Evolutionary conservation across 2,888 invertebrate genomes (phyloP), one percentile per base, ranked within the genome.

Genomic region (Calephelis perditalis): DNA sequence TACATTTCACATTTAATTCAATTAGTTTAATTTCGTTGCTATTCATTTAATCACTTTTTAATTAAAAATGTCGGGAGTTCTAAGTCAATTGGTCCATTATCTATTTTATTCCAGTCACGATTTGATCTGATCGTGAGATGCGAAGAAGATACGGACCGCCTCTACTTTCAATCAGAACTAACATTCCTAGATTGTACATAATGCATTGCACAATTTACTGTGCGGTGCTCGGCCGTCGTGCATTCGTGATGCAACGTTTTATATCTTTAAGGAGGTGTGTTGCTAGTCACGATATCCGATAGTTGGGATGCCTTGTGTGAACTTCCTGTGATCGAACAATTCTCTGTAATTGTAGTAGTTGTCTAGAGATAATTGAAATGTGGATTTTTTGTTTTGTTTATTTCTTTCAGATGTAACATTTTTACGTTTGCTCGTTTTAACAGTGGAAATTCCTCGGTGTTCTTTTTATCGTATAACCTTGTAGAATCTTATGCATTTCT

Each of bases 201-300:
- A 66, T 68, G 62, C 70, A 79, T 86, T 86, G 84, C 81, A 82
- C 86, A 86, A 86, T 84, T 84, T 79, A 77, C 76, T 79, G 82
- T 82, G 82, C 80, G 72, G 70, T 67, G 68, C 69, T 52, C 11
- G 71, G 62, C 56, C 56, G 66, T 62, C 65, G 65, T 69, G 72
- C 60, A 60, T 63, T 84, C 81, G 81, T 83, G 82, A 83, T 81
- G 74, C 73, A 71, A 73, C 73, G 73, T 52, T 44, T 58, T 74
- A 73, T 80, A 79, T 76, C 78, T 80, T 76, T 77, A 78, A 79
- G 79, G 77, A 75, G 75, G 74, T 79, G 75, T 76, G 78, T 74
- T 77, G 69, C 72, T 65, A 79, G 77, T 82, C 81, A 84, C 81
- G 83, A 82, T 77, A 76, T 68, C 70, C 71, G 70, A 78, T 77